Base-by-base conservation (phyloP, 2,113 vertebrate genomes). In the Scolopax mira region DNA sequence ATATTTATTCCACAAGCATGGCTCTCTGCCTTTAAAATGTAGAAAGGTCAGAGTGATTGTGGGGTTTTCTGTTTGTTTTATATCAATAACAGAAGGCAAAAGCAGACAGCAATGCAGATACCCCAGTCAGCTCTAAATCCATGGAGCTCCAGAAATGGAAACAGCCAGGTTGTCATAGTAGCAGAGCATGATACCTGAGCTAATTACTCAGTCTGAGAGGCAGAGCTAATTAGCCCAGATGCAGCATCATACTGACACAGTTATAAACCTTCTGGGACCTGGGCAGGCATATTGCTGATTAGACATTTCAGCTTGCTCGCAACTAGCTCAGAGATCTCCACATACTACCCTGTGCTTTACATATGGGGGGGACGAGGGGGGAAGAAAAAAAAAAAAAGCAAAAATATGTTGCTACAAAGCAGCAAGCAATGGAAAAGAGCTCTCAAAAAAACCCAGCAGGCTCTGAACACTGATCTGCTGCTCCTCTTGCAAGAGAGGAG, bases 161-260 rank as follows among this genome's bases (percentile, higher is more conserved):
- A 65, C 74, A 93, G 95, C 82, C 92, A 54, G 88, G 96, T 95
- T 95, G 96, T 82, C 96, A 95, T 95, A 89, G 95, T 82, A 97
- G 95, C 92, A 1, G 79, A 93, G 92, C 66, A 75, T 54, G 92
- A 82, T 91, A 96, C 96, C 96, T 96, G 95, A 91, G 95, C 71
- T 97, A 96, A 97, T 95, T 96, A 95, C 66, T 85, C 71, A 89
- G 85, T 18, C 90, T 88, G 94, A 93, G 92, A 95, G 74, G 74
- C 92, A 95, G 57, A 89, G 90, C 81, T 96, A 91, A 97, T 94
- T 96, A 97, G 94, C 62, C 66, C 81, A 91, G 93, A 85, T 61
- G 74, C 93, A 95, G 78, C 85, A 94, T 91, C 89, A 94, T 30
- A 81, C 89, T 79, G 91, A 85, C 84, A 95, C 78, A 95, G 90